A percentile compares a stretch with the other conserved stretches of the same genome.
phyloP scores from a whole-genome alignment of 1,140 invertebrate genomes.

The Diprion similis region DNA sequence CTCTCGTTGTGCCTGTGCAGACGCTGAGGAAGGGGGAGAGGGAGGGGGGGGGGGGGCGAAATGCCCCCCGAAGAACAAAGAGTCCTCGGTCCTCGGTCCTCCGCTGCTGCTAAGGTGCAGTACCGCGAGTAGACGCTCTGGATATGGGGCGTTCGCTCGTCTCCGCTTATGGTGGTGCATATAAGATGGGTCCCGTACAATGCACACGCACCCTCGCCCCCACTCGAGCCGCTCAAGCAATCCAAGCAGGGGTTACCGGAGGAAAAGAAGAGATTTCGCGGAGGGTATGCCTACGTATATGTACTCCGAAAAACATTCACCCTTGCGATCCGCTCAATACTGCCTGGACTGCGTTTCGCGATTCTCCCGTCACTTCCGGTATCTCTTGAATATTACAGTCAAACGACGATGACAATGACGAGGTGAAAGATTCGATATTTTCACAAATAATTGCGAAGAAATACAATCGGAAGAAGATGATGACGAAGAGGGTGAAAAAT shows the following conservation, averaged over 20 bases:
- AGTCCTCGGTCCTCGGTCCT: slow-evolving; percentile 35
- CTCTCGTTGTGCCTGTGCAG: slow-evolving; percentile 8
- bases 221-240: slow-evolving; percentile 49
- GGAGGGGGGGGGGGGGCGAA: slow-evolving; percentile 11
- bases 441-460: no score
- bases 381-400: no score
- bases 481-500: no score
- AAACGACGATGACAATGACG: background rate
- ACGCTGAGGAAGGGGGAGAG: slow-evolving; percentile 7
- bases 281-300: background rate
- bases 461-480: no score
- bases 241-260: slow-evolving; percentile 31
- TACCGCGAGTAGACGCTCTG: no score
- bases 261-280: slow-evolving; percentile 26
- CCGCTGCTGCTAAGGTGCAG: no score
- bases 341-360: no score
- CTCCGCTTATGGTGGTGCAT: slow-evolving; percentile 38
- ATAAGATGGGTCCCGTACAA: slow-evolving; percentile 54
- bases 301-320: background rate
- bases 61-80: slow-evolving; percentile 41
- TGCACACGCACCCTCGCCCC: slow-evolving; percentile 47
- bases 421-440: no score
- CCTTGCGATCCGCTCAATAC: no score
- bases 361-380: no score
- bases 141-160: no score